Conservation (phyloP, 2,888 invertebrate genomes). For the Cephonodes hylas region DNA sequence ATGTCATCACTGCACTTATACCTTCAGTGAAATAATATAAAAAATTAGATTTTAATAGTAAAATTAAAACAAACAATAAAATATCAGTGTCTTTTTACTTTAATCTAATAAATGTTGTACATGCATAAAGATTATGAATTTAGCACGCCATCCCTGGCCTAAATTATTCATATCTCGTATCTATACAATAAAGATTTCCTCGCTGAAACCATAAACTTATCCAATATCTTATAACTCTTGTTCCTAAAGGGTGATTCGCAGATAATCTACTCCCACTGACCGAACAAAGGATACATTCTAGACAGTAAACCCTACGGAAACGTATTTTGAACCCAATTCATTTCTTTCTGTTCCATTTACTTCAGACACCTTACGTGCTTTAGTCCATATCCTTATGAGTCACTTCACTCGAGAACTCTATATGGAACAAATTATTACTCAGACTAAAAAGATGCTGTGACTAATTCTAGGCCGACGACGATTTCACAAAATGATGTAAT, state of each 20-base stretch:
- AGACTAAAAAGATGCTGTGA: not conserved
- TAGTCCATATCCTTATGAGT: slow-evolving; percentile 12
- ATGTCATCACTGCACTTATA: too few relatives aligned
- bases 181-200: slow-evolving; percentile 7
- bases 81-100: too few relatives aligned
- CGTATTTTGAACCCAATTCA: slow-evolving; percentile 36
- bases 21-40: too few relatives aligned
- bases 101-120: too few relatives aligned
- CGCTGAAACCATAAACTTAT: slow-evolving; percentile 1
- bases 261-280: not conserved
- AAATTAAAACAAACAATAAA: too few relatives aligned
- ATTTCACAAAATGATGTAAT: not conserved
- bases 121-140: too few relatives aligned
- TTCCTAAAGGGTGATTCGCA: slow-evolving; percentile 3
- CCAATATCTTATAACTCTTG: slow-evolving; percentile 5
- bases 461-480: not conserved
- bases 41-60: too few relatives aligned
- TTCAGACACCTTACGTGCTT: slow-evolving; percentile 30
- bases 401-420: not conserved
- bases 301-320: slow-evolving; percentile 14
- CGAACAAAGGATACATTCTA: slow-evolving; percentile 6
- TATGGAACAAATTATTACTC: not conserved
- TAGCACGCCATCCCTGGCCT: not conserved
- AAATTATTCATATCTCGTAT: slow-evolving; percentile 9
- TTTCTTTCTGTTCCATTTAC: slow-evolving; percentile 35